Evolutionary conservation across 1,140 invertebrate species (phyloP).

Genomic region (Sycophaga agraensis): DNA sequence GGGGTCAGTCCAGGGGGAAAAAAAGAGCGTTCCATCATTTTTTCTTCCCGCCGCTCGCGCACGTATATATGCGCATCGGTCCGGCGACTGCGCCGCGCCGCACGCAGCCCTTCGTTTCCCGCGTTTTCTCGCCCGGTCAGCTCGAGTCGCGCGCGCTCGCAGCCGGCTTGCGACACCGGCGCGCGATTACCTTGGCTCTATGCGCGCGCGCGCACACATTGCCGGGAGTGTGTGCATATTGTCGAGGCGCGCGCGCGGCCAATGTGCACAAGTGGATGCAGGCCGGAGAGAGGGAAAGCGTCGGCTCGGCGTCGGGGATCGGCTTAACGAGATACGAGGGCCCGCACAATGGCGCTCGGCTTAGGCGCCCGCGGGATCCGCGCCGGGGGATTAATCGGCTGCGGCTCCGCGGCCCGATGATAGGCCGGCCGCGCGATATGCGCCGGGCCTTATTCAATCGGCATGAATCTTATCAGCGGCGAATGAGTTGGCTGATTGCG

Average conservation of each 20-base stretch:
- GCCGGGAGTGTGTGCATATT: constrained; percentile 14
- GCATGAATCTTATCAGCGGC: constrained; percentile 7
- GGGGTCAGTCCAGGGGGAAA: too few relatives aligned
- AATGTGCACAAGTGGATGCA: background rate
- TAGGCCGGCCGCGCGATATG: background rate
- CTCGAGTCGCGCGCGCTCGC: too few relatives aligned
- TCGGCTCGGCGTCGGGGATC: background rate
- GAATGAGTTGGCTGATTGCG: background rate
- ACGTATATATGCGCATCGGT: too few relatives aligned
- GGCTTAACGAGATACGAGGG: constrained; percentile 14
- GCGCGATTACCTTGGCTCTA: too few relatives aligned
- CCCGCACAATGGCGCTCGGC: too few relatives aligned
- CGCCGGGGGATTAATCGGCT: background rate
- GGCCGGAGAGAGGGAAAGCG: background rate
- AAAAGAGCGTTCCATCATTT: too few relatives aligned
- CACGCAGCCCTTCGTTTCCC: constrained; percentile 38
- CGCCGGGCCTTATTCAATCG: constrained; percentile 9
- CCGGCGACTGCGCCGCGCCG: too few relatives aligned
- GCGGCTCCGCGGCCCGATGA: background rate
- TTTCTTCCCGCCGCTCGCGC: too few relatives aligned
- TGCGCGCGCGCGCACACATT: background rate
- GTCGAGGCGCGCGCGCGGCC: background rate
- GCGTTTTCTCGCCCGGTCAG: constrained; percentile 44
- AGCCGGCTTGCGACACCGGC: too few relatives aligned
- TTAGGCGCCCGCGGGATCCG: too few relatives aligned